These are phyloP conservation scores for Heteractis magnifica DNA, from an alignment of 92 coral and sea anemone species.

Conservation along the genomic window DNA sequence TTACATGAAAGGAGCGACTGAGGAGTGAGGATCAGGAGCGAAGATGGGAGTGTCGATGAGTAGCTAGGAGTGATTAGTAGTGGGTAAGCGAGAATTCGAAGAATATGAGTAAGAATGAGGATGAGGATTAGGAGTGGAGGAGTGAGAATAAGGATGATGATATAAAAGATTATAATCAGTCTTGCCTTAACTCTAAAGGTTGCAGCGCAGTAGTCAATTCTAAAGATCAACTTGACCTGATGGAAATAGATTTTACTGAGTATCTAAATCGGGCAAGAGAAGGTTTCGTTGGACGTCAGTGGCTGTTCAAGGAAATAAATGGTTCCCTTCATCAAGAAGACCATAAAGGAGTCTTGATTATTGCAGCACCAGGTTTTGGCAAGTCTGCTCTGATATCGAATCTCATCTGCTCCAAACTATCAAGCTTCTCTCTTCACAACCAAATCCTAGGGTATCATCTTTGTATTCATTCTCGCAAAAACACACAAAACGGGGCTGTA, in stretches of 20 bases:
- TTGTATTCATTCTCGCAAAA: constrained; percentile 69
- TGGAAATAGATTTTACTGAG: constrained; percentile 40
- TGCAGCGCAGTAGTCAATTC: background rate
- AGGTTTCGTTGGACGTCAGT: constrained; percentile 61
- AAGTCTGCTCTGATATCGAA: constrained; percentile 79
- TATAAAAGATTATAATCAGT: background rate
- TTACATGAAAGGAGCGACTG: no score
- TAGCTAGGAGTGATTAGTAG: no score
- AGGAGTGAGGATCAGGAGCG: no score
- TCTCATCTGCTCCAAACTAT: constrained; percentile 71
- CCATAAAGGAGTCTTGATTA: constrained; percentile 38
- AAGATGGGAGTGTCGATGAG: background rate
- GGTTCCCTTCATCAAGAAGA: background rate
- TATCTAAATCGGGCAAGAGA: constrained; percentile 41
- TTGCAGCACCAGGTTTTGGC: constrained; percentile 87
- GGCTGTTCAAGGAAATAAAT: constrained; percentile 43
- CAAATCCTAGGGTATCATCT: constrained; percentile 81
- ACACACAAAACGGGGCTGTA: constrained; percentile 64
- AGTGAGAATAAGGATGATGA: background rate
- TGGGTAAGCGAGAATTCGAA: no score
- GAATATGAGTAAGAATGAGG: background rate
- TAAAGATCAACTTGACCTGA: constrained; percentile 8
- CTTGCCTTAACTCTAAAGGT: background rate
- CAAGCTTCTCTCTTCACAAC: constrained; percentile 69
- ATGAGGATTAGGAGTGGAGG: background rate